These are phyloP conservation scores for Rhabdomys dilectus DNA, from an alignment of 2,113 vertebrate genomes.

Conservation along the genomic window DNA sequence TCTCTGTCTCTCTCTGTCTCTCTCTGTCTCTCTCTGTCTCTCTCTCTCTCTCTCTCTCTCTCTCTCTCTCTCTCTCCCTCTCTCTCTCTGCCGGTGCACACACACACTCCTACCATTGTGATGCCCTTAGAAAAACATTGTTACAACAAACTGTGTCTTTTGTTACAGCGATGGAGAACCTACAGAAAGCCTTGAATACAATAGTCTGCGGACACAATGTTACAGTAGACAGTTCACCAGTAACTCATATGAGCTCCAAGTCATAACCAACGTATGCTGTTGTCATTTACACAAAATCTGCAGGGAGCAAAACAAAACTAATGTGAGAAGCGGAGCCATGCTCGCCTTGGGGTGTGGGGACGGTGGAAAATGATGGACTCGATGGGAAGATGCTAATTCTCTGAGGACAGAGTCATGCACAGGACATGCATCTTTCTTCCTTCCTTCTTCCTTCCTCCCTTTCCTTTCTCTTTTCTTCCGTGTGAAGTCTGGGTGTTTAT, in stretches of 20 bases:
- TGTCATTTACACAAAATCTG: neutral
- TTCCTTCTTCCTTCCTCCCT: too few species aligned
- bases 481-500: neutral
- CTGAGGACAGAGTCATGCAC: too few species aligned
- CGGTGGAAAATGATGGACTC: rapidly evolving
- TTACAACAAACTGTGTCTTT: neutral
- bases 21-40: too few species aligned
- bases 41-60: neutral
- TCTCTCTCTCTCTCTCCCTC: neutral
- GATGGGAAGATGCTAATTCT: too few species aligned
- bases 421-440: too few species aligned
- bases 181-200: neutral
- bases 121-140: neutral
- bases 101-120: neutral
- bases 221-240: neutral
- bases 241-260: rapidly evolving
- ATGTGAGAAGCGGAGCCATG: neutral
- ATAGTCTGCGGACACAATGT: neutral
- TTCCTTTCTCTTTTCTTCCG: neutral
- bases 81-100: neutral
- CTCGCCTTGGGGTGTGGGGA: neutral
- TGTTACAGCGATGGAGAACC: neutral
- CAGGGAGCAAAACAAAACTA: neutral
- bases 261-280: too few species aligned
- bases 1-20: neutral